Base-by-base conservation (phyloP, 1,140 invertebrate genomes). In the Chlorops oryzae region DNA sequence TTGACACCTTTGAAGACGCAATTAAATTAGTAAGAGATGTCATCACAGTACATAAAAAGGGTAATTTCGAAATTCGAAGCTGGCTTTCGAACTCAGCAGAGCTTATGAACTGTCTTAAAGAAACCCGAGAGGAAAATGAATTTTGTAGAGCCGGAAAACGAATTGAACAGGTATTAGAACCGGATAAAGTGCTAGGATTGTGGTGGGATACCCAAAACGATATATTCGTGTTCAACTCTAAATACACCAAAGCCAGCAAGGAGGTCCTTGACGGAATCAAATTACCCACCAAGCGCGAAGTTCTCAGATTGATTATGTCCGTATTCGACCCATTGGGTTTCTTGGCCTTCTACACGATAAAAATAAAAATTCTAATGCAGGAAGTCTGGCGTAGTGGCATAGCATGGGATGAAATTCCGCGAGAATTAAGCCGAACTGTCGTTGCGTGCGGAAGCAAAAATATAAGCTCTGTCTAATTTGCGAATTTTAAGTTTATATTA, bases 1-100 rank as follows among this genome's bases (percentile, higher is more conserved):
- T 45, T 2, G 54, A 54, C 18, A 46, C 48, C 0, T 34, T 34
- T 3, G 45, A 41, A 0, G 56, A 58, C n/a, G 56, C 60, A 0
- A 47, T 22, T 5, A 18, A 34, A 15, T 15, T 59, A 9, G 54
- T 58, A 7, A 3, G 34, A 5, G 42, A 61, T n/a, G 54, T 63
- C 5, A 21, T 28, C 3, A 24, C 10, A 5, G 52, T 72, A 3
- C 60, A 69, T 27, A 2, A 9, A 1, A 10, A 13, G 0, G 60
- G 53, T 2, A 15, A 45, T 6, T 59, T 62, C 13, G 39, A 57
- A 2, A 48, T 64, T 25, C n/a, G 50, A 7, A 44, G 32, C 3
- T 63, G 39, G 39, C 5, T 18, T 3, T 41, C 39, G 3, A 20
- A 41, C 7, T 46, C 44, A 27, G 34, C 18, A 35, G 34, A 35